These are phyloP conservation scores for Oryzaephilus surinamensis DNA, from an alignment of 1,140 invertebrate species.

Conservation along the genomic window DNA sequence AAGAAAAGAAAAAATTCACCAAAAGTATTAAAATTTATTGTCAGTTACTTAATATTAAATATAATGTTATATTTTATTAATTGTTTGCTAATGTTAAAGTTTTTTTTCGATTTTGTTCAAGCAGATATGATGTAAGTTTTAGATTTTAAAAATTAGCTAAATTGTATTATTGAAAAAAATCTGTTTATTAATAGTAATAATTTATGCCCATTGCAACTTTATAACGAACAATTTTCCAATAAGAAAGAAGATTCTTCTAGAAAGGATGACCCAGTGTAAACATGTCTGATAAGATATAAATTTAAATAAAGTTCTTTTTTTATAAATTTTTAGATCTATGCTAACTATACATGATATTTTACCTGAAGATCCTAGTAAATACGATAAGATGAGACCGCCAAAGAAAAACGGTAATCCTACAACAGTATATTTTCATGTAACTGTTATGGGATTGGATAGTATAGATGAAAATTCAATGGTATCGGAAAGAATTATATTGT, in stretches of 20 bases:
- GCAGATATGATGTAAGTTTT: no score
- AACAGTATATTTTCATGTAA: constrained; percentile 81
- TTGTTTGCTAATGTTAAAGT: neutral
- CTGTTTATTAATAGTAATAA: no score
- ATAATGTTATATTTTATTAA: neutral
- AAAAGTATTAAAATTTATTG: neutral
- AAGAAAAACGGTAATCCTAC: constrained; percentile 79
- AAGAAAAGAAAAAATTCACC: neutral
- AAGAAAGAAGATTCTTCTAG: constrained; percentile 20
- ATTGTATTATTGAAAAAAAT: no score
- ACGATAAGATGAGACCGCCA: constrained; percentile 84
- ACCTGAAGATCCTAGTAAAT: constrained; percentile 72
- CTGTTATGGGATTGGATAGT: constrained; percentile 84
- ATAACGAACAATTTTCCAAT: constrained; percentile 23
- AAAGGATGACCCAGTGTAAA: constrained; percentile 14
- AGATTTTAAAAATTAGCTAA: no score
- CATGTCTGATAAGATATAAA: neutral
- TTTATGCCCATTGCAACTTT: constrained; percentile 27
- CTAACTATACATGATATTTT: constrained; percentile 72
- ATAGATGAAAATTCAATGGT: constrained; percentile 91
- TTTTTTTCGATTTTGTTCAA: constrained; percentile 7
- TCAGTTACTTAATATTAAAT: neutral
- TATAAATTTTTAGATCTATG: constrained; percentile 46
- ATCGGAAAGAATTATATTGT: no score
- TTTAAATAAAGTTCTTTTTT: constrained; percentile 1